Evolutionary conservation across 2,888 invertebrate genomes (phyloP).

Genomic region (Dolichopus griseipennis): DNA sequence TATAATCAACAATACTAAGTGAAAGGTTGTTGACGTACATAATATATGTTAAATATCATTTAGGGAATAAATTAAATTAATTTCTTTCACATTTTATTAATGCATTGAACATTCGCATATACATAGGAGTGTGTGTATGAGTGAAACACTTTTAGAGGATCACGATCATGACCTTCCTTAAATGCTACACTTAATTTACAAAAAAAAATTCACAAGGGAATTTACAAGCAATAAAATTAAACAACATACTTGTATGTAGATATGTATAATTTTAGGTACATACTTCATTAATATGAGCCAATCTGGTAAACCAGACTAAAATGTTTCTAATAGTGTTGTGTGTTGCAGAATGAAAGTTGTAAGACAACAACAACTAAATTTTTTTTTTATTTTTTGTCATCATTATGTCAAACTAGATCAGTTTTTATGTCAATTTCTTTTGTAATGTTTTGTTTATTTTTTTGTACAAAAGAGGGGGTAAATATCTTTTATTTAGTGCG

Average conservation of each 20-base stretch:
- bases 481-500: neutral
- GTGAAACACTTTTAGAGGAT: neutral
- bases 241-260: no score
- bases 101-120: no score
- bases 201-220: no score
- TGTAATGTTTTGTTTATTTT: neutral
- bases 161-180: constrained; percentile 3
- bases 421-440: neutral
- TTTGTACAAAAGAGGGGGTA: neutral
- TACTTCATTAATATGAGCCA: no score
- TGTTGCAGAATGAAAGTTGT: no score
- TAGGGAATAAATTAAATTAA: neutral
- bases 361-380: no score
- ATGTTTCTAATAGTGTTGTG: no score
- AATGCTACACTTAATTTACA: neutral
- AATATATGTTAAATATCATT: neutral
- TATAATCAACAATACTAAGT: neutral
- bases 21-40: neutral
- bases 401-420: constrained; percentile 4
- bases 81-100: neutral
- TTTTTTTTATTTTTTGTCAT: neutral
- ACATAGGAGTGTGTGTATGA: no score
- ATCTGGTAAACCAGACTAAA: no score
- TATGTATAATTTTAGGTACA: no score
- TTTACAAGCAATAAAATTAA: no score